Conservation (phyloP, 2,888 invertebrate genomes). For the Mimachlamys varia region DNA sequence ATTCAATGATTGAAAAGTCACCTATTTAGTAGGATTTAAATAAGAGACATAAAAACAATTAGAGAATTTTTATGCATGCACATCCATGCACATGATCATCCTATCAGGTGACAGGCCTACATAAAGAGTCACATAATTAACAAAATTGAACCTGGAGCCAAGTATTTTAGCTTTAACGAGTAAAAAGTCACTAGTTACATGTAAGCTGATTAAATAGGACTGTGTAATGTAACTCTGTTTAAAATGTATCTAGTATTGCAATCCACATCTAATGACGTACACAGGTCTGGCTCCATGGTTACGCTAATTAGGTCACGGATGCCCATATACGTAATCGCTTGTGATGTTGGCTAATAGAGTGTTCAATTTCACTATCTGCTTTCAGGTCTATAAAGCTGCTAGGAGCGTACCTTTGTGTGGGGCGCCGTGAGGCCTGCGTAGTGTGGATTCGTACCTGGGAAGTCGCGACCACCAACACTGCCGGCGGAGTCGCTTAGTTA, state of each 20-base stretch:
- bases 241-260: background rate
- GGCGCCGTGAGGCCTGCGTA: background rate
- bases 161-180: background rate
- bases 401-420: background rate
- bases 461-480: constrained; percentile 11
- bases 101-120: background rate
- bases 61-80: no score
- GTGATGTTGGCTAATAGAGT: constrained; percentile 13
- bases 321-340: constrained; percentile 15
- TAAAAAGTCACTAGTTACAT: background rate
- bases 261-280: background rate
- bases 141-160: background rate
- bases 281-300: background rate
- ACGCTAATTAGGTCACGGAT: constrained; percentile 20
- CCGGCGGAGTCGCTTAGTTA: background rate
- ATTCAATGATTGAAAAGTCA: no score
- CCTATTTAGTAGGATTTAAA: no score
- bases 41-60: no score
- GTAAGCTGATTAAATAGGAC: background rate
- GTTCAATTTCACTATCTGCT: constrained; percentile 32
- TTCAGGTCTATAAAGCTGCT: constrained; percentile 34
- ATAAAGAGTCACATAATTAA: background rate
- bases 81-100: background rate
- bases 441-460: background rate
- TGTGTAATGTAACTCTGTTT: background rate